Evolutionary conservation across 2,113 vertebrate species (phyloP).

Genomic region (Campylomormyrus tamandua): DNA sequence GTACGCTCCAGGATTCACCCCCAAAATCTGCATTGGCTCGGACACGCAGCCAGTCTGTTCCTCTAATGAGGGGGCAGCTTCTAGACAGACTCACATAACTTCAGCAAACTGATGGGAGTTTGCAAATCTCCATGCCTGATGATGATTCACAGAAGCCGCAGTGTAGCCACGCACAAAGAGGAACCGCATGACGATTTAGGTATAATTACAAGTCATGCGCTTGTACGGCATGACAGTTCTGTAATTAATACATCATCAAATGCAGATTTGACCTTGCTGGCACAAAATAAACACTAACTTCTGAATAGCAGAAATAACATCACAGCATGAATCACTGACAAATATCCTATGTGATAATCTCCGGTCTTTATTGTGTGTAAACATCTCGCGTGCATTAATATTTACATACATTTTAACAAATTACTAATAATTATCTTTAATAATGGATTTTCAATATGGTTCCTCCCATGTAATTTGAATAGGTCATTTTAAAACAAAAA

Average conservation of each 20-base stretch:
- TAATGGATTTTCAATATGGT: not conserved
- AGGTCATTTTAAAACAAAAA: not conserved
- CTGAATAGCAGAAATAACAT: not conserved
- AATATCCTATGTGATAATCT: not conserved
- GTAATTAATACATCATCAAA: not conserved
- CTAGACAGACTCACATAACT: not conserved
- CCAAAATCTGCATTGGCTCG: not conserved
- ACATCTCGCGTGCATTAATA: not conserved
- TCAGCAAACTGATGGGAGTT: not conserved
- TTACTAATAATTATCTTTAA: not conserved
- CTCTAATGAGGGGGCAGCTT: not conserved
- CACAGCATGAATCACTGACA: not conserved
- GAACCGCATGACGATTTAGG: not conserved
- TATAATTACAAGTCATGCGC: not conserved
- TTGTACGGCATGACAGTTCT: not conserved
- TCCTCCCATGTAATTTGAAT: not conserved
- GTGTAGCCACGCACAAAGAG: not conserved
- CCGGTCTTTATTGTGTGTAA: not conserved
- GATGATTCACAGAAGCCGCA: not conserved
- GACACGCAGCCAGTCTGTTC: not conserved
- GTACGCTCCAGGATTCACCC: not conserved
- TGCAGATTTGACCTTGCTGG: not conserved
- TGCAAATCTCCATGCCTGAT: not conserved
- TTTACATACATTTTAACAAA: not conserved
- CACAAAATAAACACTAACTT: not conserved